These are phyloP conservation scores for Neotoxoptera formosana DNA, from an alignment of 1,140 invertebrate species.

Conservation along the genomic window DNA sequence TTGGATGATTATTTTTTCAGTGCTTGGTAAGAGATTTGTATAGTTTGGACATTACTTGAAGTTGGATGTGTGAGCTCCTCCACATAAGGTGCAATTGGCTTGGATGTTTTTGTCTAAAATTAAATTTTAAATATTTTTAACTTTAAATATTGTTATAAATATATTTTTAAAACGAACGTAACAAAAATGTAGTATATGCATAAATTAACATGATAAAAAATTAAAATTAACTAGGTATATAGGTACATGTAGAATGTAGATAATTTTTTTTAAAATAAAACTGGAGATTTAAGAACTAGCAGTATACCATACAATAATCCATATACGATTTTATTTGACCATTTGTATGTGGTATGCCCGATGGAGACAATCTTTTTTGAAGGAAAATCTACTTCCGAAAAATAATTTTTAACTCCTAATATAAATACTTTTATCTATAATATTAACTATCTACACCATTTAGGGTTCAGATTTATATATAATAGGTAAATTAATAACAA, in stretches of 20 bases:
- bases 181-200: not conserved
- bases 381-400: not conserved
- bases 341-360: no score
- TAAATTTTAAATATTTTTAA: not conserved
- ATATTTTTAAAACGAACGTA: not conserved
- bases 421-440: no score
- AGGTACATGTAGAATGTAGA: no score
- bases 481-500: no score
- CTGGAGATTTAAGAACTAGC: not conserved
- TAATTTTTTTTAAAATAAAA: not conserved
- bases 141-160: not conserved
- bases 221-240: no score
- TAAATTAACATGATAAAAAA: not conserved
- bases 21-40: not conserved
- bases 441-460: not conserved
- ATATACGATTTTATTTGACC: not conserved
- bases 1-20: not conserved
- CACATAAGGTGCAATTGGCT: not conserved
- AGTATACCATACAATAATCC: not conserved
- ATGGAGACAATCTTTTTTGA: not conserved
- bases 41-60: not conserved
- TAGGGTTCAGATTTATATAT: no score
- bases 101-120: not conserved
- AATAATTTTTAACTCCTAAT: not conserved
- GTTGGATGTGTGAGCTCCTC: not conserved